Percentiles rank a stretch among this genome's conserved stretches.
phyloP scores from a whole-genome alignment of 2,797 vertebrate species.

The Melanotaenia parkinsoni region DNA sequence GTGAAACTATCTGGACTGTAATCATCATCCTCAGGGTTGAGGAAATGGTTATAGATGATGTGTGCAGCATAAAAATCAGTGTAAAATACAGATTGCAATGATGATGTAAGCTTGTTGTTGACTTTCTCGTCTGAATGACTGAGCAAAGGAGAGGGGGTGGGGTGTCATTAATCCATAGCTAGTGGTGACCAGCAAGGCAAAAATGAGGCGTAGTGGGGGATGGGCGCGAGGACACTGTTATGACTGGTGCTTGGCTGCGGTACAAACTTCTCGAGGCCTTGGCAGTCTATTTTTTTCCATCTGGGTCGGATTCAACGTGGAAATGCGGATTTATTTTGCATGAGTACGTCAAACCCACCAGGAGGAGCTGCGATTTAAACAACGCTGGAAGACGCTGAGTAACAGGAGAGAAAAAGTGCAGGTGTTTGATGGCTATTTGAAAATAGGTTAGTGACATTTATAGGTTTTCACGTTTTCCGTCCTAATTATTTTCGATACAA shows the following conservation, averaged over 20 bases:
- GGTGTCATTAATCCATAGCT: constrained; percentile 85
- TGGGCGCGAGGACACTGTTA: constrained; percentile 76
- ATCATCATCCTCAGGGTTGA: not conserved
- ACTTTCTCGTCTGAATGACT: constrained; percentile 95
- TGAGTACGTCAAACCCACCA: constrained; percentile 26
- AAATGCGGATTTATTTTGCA: constrained; percentile 23
- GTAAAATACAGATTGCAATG: constrained; percentile 88
- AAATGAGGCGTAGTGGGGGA: constrained; percentile 86
- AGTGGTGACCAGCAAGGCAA: constrained; percentile 85
- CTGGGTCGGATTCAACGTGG: constrained; percentile 34
- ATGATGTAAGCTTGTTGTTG: constrained; percentile 96
- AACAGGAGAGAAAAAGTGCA: constrained; percentile 2
- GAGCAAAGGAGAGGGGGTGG: constrained; percentile 87
- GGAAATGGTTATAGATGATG: constrained; percentile 37
- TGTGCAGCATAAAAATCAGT: constrained; percentile 66
- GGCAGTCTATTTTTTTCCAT: not conserved
- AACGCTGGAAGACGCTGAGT: not conserved
- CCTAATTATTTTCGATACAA: not conserved
- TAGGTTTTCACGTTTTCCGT: not conserved
- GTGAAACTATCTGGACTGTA: not conserved
- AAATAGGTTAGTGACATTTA: constrained; percentile 55
- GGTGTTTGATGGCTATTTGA: constrained; percentile 27
- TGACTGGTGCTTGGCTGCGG: constrained; percentile 76
- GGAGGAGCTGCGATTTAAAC: constrained; percentile 7
- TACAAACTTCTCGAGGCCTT: constrained; percentile 68